phyloP scores from a whole-genome alignment of 2,797 vertebrate species.

The Pipistrellus pipistrellus region DNA sequence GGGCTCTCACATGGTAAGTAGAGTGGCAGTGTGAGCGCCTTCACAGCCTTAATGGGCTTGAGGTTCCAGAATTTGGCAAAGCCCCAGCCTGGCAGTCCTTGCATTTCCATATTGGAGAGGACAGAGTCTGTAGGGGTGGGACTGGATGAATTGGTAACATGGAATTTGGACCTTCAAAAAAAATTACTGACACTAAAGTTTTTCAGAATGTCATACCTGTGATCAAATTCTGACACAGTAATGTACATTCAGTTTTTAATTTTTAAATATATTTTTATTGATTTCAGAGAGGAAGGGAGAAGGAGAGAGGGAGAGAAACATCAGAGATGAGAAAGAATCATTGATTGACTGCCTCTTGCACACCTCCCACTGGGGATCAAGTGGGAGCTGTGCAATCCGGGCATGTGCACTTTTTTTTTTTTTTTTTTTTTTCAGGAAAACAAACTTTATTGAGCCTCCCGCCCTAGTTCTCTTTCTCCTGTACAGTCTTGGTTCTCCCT shows the following conservation, averaged over 20 bases:
- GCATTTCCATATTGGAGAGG: fast-evolving
- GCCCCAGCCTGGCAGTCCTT: neutral
- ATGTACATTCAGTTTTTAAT: neutral
- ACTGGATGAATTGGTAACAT: neutral
- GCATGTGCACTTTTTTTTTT: too few relatives aligned
- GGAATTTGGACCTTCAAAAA: neutral
- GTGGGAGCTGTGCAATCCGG: too few relatives aligned
- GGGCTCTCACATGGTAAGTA: constrained; percentile 86
- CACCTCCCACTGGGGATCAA: too few relatives aligned
- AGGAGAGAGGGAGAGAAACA: too few relatives aligned
- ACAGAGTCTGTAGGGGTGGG: neutral
- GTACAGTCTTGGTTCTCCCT: constrained; percentile 99
- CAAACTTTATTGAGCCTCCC: constrained; percentile 72
- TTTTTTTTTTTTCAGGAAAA: neutral
- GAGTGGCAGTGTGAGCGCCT: neutral
- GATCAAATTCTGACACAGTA: neutral
- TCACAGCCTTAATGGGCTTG: too few relatives aligned
- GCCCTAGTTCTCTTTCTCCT: constrained; percentile 97
- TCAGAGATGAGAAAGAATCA: too few relatives aligned
- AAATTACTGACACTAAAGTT: neutral
- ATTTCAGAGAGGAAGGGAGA: too few relatives aligned
- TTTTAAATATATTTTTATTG: too few relatives aligned
- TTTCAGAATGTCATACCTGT: neutral
- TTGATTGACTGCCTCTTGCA: too few relatives aligned
- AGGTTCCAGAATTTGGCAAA: neutral